Evolutionary conservation across 2,888 invertebrate species (phyloP), one percentile per base, ranked within the genome.

Genomic region (Melinopterus prodromus): DNA sequence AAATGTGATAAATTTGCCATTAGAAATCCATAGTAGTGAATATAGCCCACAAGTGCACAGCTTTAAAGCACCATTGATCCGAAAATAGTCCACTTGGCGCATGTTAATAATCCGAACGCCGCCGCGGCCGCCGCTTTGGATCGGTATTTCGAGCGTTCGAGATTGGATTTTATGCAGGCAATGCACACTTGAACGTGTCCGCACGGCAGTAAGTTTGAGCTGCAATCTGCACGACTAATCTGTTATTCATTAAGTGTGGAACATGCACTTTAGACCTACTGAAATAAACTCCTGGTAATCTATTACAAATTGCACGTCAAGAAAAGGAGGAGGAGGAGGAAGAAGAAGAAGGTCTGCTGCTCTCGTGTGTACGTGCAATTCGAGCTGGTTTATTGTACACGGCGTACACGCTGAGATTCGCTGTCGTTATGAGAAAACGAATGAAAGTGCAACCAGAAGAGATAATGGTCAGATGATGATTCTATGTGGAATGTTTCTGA

Each of bases 31-130:
- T 53, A 53, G 2, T 53, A 53, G 12, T 53, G 53, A 53, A 53
- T 53, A 53, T 53, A 53, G 53, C 53, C 9, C 53, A 53, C 53
- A 53, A 53, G 53, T 53, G 53, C 53, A 53, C 53, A 53, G 12
- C 53, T 53, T 53, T 53, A 53, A 53, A 53, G 53, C 53, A 53
- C 53, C 53, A 53, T 53, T 53, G 53, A 53, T 53, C 53, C 53
- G 53, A 53, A 53, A 53, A 53, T 53, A 53, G 53, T 53, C 53
- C 53, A 53, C 53, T 53, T 53, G 53, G 53, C 53, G 12, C 53
- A 53, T 53, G 53, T 53, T 53, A 53, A 53, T 53, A 53, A 53
- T 53, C 53, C 53, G 9, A 53, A 53, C 12, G 53, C 53, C 53
- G 53, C 53, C 7, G 12, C 53, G 53, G 53, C 53, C 53, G 7